A percentile compares a stretch with the other conserved stretches of the same genome.
Conservation (phyloP, 1,140 invertebrate genomes). For the Calephelis virginiensis region DNA sequence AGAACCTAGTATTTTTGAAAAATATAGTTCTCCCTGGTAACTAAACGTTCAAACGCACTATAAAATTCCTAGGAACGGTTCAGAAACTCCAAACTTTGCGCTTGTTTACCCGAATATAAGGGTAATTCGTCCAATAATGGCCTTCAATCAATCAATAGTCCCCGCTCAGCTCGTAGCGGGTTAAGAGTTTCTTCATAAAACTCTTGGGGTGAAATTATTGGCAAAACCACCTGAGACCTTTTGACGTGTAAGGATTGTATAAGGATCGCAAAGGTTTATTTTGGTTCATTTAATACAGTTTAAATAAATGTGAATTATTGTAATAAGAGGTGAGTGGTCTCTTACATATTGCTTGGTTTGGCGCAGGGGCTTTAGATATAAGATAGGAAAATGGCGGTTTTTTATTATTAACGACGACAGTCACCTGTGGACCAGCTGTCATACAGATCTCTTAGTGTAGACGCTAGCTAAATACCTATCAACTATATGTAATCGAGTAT, state of each 20-base stretch:
- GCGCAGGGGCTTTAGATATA: too few species aligned
- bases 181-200: conserved; percentile 15
- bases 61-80: neutral
- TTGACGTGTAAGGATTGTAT: conserved; percentile 5
- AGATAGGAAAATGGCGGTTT: too few species aligned
- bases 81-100: neutral
- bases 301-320: neutral
- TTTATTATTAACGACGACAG: too few species aligned
- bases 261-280: conserved; percentile 1
- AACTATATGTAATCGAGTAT: too few species aligned
- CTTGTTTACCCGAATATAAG: conserved; percentile 9
- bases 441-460: too few species aligned
- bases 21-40: too few species aligned
- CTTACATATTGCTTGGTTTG: too few species aligned
- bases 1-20: too few species aligned
- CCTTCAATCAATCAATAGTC: conserved; percentile 12
- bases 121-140: conserved; percentile 10
- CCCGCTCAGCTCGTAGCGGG: conserved; percentile 2
- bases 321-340: too few species aligned
- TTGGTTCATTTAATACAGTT: neutral
- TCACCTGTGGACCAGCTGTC: too few species aligned
- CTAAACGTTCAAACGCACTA: neutral
- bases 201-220: conserved; percentile 6
- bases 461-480: too few species aligned
- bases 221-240: conserved; percentile 15